Conservation (phyloP, 2,113 vertebrate genomes). For the Crotalus tigris region DNA sequence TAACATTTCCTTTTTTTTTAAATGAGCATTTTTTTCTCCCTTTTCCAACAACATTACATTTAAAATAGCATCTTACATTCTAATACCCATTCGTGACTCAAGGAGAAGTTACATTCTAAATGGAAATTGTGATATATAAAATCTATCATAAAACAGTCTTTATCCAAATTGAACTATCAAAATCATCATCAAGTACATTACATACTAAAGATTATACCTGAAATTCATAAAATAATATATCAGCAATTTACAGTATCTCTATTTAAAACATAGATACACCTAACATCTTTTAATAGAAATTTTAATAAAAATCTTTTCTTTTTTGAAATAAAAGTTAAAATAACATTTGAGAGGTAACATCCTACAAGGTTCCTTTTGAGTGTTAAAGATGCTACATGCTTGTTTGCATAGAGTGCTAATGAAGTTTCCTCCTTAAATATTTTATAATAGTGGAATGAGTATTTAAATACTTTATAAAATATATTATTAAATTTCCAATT, state of each 20-base stretch:
- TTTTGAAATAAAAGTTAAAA: neutral
- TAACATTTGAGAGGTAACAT: neutral
- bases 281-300: neutral
- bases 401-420: neutral
- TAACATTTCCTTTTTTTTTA: neutral
- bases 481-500: conserved; percentile 45
- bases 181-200: neutral
- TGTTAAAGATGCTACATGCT: neutral
- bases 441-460: neutral
- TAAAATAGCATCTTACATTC: conserved; percentile 10
- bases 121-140: conserved; percentile 6
- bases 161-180: conserved; percentile 20
- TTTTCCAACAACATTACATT: neutral
- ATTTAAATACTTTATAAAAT: neutral
- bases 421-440: neutral
- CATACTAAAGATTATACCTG: conserved; percentile 18
- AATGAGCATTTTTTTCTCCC: neutral
- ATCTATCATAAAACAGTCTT: conserved; percentile 7
- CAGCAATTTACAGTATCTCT: conserved; percentile 7
- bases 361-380: neutral
- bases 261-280: conserved; percentile 8
- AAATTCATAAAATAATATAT: conserved; percentile 7
- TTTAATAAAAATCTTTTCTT: neutral
- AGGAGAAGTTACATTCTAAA: conserved; percentile 40
- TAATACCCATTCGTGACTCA: conserved; percentile 18